Evolutionary conservation across 2,888 invertebrate genomes (phyloP).

Genomic region (Thymelicus lineola): DNA sequence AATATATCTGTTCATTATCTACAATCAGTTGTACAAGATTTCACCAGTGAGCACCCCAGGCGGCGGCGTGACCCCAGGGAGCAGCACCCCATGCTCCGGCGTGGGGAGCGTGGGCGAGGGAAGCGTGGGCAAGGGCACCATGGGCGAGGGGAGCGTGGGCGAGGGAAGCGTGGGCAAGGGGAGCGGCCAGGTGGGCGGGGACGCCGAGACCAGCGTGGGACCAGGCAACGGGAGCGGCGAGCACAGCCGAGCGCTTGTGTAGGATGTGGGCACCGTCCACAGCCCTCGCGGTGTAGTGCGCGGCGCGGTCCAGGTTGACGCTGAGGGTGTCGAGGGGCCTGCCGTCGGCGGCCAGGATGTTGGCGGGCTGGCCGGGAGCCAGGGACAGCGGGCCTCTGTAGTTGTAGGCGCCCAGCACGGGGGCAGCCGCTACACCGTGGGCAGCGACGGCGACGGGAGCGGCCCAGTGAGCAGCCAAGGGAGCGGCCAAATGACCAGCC

Average conservation of each 20-base stretch:
- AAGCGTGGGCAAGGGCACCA: not conserved
- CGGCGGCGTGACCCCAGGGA: not conserved
- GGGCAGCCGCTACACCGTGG: constrained; percentile 62
- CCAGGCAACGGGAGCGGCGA: constrained; percentile 47
- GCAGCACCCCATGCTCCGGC: not conserved
- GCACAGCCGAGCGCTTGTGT: constrained; percentile 66
- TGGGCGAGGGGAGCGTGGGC: not conserved
- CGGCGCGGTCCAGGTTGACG: constrained; percentile 76
- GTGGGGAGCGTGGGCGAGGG: not conserved
- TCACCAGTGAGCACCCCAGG: not conserved
- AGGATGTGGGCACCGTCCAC: constrained; percentile 58
- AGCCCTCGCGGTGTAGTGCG: constrained; percentile 73
- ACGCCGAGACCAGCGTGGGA: constrained; percentile 45
- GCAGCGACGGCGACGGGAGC: constrained; percentile 54
- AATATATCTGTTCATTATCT: constrained; percentile 23
- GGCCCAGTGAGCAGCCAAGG: constrained; percentile 45
- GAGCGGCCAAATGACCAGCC: constrained; percentile 54
- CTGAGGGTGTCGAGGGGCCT: constrained; percentile 77
- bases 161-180: constrained; percentile 30
- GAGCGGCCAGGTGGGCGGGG: constrained; percentile 55
- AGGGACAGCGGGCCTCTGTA: constrained; percentile 77
- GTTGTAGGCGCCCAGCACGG: constrained; percentile 66
- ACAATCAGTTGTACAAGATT: constrained; percentile 35
- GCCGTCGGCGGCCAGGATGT: constrained; percentile 72
- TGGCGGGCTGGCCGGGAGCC: constrained; percentile 74